These are phyloP conservation scores for Eonycteris spelaea DNA, from an alignment of 2,113 vertebrate species.

Conservation along the genomic window DNA sequence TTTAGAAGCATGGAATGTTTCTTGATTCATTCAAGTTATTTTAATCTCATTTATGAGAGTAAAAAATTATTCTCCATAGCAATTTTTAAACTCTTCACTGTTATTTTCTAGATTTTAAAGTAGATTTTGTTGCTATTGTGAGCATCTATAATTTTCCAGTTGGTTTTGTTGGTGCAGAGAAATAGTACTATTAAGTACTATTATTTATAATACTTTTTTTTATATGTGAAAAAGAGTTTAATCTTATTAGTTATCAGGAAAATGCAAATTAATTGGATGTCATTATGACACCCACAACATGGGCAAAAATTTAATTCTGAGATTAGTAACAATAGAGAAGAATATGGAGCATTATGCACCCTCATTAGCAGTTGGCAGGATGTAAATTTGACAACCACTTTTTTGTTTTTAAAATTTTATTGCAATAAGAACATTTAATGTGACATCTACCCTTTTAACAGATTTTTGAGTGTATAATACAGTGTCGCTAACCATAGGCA, in stretches of 20 bases:
- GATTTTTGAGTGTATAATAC: background rate
- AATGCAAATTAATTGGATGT: background rate
- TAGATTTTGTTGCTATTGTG: background rate
- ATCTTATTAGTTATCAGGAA: background rate
- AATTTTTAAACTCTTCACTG: background rate
- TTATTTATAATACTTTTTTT: background rate
- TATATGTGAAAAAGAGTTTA: background rate
- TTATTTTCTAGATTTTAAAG: background rate
- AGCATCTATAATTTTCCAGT: background rate
- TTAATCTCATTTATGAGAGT: background rate
- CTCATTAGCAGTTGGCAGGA: background rate
- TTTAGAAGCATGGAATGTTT: background rate
- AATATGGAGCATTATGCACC: background rate
- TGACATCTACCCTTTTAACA: background rate
- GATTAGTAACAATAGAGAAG: background rate
- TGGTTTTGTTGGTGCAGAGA: background rate
- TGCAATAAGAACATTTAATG: background rate
- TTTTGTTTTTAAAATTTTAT: background rate
- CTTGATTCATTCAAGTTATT: background rate
- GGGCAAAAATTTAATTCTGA: background rate
- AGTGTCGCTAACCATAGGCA: background rate
- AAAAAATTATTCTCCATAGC: background rate
- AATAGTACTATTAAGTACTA: background rate
- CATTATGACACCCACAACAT: background rate
- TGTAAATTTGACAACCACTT: background rate